Percentiles rank a stretch among this genome's conserved stretches.
Conservation (phyloP, 2,888 invertebrate species). For the Patella pellucida region DNA sequence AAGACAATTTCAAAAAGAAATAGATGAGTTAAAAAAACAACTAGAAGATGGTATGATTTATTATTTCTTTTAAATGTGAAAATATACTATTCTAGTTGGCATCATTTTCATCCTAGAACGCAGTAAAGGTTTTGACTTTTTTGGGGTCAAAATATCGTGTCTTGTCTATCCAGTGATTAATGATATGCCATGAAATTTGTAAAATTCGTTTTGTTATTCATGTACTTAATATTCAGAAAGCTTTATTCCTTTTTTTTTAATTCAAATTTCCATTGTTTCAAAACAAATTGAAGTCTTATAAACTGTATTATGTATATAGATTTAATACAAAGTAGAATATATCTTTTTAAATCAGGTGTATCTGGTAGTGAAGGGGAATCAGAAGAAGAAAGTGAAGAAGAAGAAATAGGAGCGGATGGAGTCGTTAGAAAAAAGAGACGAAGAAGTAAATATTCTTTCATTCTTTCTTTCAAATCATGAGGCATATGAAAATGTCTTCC, state of each 20-base stretch:
- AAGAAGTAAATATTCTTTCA: conserved; percentile 32
- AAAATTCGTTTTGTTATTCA: not conserved
- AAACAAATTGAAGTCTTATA: conserved; percentile 3
- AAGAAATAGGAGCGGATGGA: conserved; percentile 57
- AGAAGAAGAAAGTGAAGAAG: conserved; percentile 61
- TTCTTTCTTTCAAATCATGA: not conserved
- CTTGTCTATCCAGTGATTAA: too few species aligned
- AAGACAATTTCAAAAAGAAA: conserved; percentile 95
- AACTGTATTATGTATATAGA: conserved; percentile 11
- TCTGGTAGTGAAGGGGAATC: conserved; percentile 52
- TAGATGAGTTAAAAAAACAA: conserved; percentile 89
- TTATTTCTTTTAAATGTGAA: not conserved
- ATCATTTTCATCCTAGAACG: too few species aligned
- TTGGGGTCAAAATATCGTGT: too few species aligned
- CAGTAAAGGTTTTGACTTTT: too few species aligned
- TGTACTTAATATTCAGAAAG: not conserved
- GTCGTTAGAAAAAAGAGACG: conserved; percentile 53
- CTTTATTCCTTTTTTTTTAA: not conserved
- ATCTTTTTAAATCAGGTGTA: conserved; percentile 25
- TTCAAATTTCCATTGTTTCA: not conserved
- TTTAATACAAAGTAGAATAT: not conserved
- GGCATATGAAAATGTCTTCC: not conserved
- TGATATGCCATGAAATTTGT: not conserved
- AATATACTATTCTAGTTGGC: too few species aligned
- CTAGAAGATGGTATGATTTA: conserved; percentile 78